These are phyloP conservation scores for Campylomormyrus tamandua DNA, from an alignment of 2,113 vertebrate species.

Conservation along the genomic window DNA sequence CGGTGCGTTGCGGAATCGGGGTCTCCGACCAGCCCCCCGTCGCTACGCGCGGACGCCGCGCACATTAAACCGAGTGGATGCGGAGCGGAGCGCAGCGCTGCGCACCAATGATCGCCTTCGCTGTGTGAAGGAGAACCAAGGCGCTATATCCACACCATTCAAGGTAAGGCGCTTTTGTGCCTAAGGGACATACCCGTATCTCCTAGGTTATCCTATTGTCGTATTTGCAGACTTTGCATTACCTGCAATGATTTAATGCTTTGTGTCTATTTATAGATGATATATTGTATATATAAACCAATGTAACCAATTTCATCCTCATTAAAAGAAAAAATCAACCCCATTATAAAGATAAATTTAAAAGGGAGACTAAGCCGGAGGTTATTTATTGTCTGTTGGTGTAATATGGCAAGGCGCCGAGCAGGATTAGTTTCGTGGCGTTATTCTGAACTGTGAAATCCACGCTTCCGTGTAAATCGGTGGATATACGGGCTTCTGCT, in stretches of 20 bases:
- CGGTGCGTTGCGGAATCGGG: neutral
- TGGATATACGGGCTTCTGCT: neutral
- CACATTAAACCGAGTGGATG: neutral
- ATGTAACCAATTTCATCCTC: neutral
- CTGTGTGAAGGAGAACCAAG: neutral
- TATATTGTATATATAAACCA: neutral
- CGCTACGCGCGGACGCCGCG: neutral
- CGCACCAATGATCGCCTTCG: neutral
- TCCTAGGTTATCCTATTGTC: neutral
- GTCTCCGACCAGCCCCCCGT: neutral
- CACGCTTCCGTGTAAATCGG: neutral
- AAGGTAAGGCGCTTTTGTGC: conserved; percentile 3
- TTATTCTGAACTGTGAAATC: neutral
- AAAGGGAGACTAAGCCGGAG: neutral
- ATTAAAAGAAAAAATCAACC: neutral
- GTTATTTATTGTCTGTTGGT: neutral
- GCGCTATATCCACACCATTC: conserved; percentile 14
- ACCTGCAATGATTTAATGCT: neutral
- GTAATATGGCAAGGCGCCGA: neutral
- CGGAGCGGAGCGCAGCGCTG: neutral
- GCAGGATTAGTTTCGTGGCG: neutral
- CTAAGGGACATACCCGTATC: neutral
- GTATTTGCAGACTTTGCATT: neutral
- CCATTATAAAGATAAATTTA: neutral
- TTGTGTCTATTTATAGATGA: neutral